phyloP scores from a whole-genome alignment of 1,140 invertebrate genomes.

The Reticulitermes speratus region DNA sequence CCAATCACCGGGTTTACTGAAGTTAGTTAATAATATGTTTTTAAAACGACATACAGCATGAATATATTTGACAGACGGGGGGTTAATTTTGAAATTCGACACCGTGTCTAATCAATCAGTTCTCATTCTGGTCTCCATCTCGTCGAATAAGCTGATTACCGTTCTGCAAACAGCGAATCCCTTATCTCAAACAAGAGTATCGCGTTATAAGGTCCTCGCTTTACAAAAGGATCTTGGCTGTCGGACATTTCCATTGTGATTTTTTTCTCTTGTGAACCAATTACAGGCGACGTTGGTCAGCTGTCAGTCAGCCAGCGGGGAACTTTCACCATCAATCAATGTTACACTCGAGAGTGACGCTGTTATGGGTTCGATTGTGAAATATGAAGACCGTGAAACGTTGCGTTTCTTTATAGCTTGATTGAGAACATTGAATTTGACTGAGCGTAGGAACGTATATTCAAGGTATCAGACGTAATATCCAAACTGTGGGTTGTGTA shows the following conservation, averaged over 20 bases:
- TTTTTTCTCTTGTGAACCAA: neutral
- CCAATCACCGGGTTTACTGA: neutral
- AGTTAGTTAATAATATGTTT: neutral
- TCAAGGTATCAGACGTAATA: too few species aligned
- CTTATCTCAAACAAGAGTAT: constrained; percentile 6
- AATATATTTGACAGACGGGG: neutral
- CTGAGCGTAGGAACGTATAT: too few species aligned
- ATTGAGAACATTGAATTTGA: too few species aligned
- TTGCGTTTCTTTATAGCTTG: neutral
- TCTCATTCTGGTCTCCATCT: neutral
- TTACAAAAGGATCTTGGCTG: neutral
- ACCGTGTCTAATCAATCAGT: neutral
- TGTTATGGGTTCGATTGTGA: neutral
- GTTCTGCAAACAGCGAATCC: neutral
- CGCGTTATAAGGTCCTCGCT: neutral
- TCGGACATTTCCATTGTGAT: constrained; percentile 6
- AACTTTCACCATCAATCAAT: constrained; percentile 7
- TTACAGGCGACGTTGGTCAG: neutral
- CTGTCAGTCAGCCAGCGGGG: neutral
- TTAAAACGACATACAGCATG: neutral
- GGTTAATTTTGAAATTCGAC: neutral
- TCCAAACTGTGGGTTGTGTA: too few species aligned
- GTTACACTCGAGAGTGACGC: neutral
- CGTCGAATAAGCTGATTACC: neutral
- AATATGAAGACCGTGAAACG: neutral